These are phyloP conservation scores for Caenorhabditis panamensis DNA, from an alignment of 2,888 invertebrate genomes.

Conservation along the genomic window DNA sequence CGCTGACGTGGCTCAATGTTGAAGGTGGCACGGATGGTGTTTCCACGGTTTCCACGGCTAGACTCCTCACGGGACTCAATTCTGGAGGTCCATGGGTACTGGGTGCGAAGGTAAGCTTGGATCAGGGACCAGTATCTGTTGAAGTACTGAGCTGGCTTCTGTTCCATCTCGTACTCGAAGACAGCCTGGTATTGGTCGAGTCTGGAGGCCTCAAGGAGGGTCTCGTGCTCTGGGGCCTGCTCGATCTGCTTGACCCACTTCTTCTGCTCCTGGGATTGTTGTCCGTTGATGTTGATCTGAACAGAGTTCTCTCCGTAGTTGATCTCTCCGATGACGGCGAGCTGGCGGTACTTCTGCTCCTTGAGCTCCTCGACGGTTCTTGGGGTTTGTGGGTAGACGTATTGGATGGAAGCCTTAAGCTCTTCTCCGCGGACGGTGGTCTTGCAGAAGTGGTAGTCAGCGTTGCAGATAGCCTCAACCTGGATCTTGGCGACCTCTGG, in stretches of 20 bases:
- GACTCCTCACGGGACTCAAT: slow-evolving; percentile 49
- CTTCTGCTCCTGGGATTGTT: slow-evolving; percentile 65
- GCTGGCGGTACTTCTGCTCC: slow-evolving; percentile 65
- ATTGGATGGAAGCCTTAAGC: slow-evolving; percentile 46
- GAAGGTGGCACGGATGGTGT: slow-evolving; percentile 64
- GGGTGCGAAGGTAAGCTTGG: slow-evolving; percentile 52
- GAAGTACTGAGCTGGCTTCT: slow-evolving; percentile 42
- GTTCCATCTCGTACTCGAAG: slow-evolving; percentile 63
- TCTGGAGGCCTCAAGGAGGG: slow-evolving; percentile 64
- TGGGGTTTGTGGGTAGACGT: slow-evolving; percentile 63
- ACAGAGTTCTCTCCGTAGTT: slow-evolving; percentile 61
- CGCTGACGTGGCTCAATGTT: slow-evolving; percentile 64
- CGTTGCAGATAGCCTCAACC: slow-evolving; percentile 62
- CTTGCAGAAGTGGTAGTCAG: slow-evolving; percentile 63
- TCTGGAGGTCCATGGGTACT: slow-evolving; percentile 51
- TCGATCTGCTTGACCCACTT: slow-evolving; percentile 66
- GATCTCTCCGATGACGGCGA: slow-evolving; percentile 50
- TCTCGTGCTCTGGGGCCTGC: slow-evolving; percentile 62
- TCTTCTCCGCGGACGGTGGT: slow-evolving; percentile 60
- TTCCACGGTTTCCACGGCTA: slow-evolving; percentile 44
- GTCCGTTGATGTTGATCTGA: slow-evolving; percentile 63
- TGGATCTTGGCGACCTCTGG: slow-evolving; percentile 53
- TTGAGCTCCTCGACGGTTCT: slow-evolving; percentile 56
- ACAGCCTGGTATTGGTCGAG: slow-evolving; percentile 67
- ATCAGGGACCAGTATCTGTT: slow-evolving; percentile 48